Conservation (phyloP, 2,888 invertebrate genomes). For the Lasioglossum lativentre region DNA sequence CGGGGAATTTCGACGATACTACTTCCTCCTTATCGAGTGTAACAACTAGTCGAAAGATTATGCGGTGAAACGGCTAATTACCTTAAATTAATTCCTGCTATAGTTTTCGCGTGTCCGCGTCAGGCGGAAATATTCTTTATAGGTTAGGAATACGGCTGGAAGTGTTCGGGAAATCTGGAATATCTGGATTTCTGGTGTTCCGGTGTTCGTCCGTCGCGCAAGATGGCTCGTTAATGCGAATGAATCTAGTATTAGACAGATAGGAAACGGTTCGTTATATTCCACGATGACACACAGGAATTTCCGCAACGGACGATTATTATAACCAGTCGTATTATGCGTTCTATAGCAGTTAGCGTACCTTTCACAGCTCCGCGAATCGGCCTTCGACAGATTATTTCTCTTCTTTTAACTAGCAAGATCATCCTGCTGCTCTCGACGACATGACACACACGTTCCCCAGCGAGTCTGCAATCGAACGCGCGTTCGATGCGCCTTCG, state of each 20-base stretch:
- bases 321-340: conserved; percentile 13
- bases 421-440: conserved; percentile 1
- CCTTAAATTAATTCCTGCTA: conserved; percentile 20
- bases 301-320: conserved; percentile 51
- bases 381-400: conserved; percentile 35
- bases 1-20: conserved; percentile 61
- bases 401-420: background rate
- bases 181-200: background rate
- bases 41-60: conserved; percentile 52
- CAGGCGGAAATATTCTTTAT: background rate
- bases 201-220: background rate
- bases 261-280: conserved; percentile 1
- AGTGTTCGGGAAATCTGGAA: background rate
- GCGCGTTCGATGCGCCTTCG: background rate
- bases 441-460: background rate
- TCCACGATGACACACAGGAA: conserved; percentile 58
- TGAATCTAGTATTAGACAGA: conserved; percentile 10
- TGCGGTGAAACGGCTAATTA: conserved; percentile 39
- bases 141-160: background rate
- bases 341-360: conserved; percentile 18
- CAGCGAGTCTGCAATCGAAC: background rate
- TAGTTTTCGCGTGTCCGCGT: background rate
- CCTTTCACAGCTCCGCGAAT: conserved; percentile 24
- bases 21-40: conserved; percentile 57
- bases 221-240: conserved; percentile 4